Percentiles rank a stretch among this genome's conserved stretches.
phyloP scores from a whole-genome alignment of 2,888 invertebrate genomes.

The Mallateleia sp. region DNA sequence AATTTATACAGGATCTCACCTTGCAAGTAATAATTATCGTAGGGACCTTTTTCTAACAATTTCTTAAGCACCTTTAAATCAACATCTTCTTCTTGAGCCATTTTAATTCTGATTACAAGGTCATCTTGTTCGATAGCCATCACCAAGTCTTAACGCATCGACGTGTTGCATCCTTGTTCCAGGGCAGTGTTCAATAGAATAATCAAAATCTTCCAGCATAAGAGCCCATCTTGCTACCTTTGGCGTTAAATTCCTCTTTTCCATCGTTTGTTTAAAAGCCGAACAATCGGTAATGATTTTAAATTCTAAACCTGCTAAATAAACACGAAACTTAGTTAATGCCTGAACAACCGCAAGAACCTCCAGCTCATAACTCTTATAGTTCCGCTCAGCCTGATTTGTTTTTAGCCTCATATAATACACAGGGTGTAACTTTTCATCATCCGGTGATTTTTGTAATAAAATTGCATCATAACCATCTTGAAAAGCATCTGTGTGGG shows the following conservation, averaged over 20 bases:
- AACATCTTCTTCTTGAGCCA: constrained; percentile 2
- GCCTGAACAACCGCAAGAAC: constrained; percentile 46
- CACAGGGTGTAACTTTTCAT: constrained; percentile 40
- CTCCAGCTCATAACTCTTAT: constrained; percentile 57
- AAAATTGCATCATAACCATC: constrained; percentile 41
- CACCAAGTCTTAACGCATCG: constrained; percentile 42
- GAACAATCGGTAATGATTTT: constrained; percentile 29
- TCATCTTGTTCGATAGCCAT: constrained; percentile 6
- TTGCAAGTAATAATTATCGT: not conserved
- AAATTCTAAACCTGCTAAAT: constrained; percentile 21
- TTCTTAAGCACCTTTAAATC: not conserved
- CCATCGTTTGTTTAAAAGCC: constrained; percentile 46
- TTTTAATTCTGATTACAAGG: not conserved
- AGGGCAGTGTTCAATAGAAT: constrained; percentile 36
- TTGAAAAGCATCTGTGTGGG: constrained; percentile 51
- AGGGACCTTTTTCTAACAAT: not conserved
- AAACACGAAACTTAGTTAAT: constrained; percentile 28
- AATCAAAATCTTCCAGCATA: constrained; percentile 48
- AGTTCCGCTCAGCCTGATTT: constrained; percentile 14
- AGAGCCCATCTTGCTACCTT: constrained; percentile 54
- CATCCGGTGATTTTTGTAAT: constrained; percentile 1
- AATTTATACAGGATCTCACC: constrained; percentile 40
- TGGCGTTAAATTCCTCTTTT: constrained; percentile 35
- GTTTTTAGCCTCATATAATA: constrained; percentile 33
- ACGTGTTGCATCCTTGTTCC: constrained; percentile 56